Evolutionary conservation across 2,797 vertebrate species (phyloP).

Genomic region (Psittacula echo): DNA sequence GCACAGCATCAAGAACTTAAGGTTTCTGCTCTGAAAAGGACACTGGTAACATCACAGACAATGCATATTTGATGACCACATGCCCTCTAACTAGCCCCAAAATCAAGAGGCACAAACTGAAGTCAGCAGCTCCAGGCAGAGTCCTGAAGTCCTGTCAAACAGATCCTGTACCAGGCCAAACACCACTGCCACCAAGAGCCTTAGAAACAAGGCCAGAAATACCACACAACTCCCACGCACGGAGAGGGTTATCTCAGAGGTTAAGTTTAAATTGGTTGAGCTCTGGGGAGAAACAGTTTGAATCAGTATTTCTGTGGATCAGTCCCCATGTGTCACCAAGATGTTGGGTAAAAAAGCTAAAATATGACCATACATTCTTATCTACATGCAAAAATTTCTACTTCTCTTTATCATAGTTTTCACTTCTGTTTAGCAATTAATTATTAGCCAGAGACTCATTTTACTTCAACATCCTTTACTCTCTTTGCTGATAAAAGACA

Average conservation of each 20-base stretch:
- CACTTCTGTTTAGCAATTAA: background rate
- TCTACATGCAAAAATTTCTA: background rate
- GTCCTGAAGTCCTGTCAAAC: background rate
- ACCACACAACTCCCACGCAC: background rate
- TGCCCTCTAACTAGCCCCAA: background rate
- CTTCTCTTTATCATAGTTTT: background rate
- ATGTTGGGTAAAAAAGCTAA: background rate
- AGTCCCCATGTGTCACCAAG: background rate
- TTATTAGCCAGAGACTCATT: background rate
- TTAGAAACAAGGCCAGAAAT: constrained; percentile 19
- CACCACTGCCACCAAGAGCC: background rate
- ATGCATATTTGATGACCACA: background rate
- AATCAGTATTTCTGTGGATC: constrained; percentile 10
- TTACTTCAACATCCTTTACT: background rate
- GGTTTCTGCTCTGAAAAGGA: background rate
- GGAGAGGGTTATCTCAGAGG: constrained; percentile 13
- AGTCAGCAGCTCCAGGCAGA: background rate
- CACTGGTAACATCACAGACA: background rate
- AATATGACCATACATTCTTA: background rate
- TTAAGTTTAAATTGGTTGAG: constrained; percentile 33
- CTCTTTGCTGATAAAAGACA: background rate
- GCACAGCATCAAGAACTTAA: background rate
- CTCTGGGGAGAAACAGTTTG: background rate
- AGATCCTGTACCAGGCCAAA: background rate
- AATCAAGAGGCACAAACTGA: background rate